Conservation (phyloP, 2,888 invertebrate genomes). For the Microplitis deprimator region DNA sequence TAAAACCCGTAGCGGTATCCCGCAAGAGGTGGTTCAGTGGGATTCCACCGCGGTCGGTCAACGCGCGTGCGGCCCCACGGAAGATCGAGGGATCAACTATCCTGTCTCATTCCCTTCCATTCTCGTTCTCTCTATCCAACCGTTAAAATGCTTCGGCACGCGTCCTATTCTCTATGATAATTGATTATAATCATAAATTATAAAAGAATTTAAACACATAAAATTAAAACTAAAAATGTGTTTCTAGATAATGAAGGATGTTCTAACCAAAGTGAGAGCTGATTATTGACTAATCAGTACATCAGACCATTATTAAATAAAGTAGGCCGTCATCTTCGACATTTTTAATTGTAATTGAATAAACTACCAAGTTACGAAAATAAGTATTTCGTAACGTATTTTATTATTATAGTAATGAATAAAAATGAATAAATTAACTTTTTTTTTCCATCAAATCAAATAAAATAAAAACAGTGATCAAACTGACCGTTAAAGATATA, state of each 20-base stretch:
- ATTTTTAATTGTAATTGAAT: slow-evolving; percentile 3
- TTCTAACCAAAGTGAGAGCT: slow-evolving; percentile 15
- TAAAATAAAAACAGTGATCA: neutral
- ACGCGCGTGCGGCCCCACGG: slow-evolving; percentile 43
- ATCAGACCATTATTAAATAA: slow-evolving; percentile 16
- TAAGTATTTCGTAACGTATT: too few relatives aligned
- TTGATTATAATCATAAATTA: slow-evolving; percentile 20
- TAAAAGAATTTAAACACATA: neutral
- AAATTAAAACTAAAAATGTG: neutral
- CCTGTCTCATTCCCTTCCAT: slow-evolving; percentile 25
- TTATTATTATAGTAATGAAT: neutral
- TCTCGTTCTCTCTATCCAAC: slow-evolving; percentile 6
- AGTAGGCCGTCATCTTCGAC: slow-evolving; percentile 24
- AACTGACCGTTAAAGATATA: neutral
- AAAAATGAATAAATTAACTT: neutral
- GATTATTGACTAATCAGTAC: slow-evolving; percentile 8
- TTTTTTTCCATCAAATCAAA: neutral
- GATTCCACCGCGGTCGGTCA: slow-evolving; percentile 61
- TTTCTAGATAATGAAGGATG: slow-evolving; percentile 14
- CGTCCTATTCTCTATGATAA: slow-evolving; percentile 21
- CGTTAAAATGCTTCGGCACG: slow-evolving; percentile 36
- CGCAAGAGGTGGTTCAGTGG: slow-evolving; percentile 61
- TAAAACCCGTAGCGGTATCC: slow-evolving; percentile 57
- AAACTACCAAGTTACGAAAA: slow-evolving; percentile 18
- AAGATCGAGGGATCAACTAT: slow-evolving; percentile 31